Base-by-base conservation (phyloP, 2,113 vertebrate species). In the Taurulus bubalis region DNA sequence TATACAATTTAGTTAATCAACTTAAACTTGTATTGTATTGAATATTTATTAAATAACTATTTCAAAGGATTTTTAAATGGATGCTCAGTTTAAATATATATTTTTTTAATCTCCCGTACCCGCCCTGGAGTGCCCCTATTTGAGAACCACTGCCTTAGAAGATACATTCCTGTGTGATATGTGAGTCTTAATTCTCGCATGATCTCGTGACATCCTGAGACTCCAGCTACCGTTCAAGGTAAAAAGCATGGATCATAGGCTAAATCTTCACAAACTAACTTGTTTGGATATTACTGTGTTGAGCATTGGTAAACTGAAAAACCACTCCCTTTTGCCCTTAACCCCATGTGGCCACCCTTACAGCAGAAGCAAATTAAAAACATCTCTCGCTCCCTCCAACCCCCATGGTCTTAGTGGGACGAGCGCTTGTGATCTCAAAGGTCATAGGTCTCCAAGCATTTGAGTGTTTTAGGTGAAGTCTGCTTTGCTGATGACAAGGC, bases 381-480 rank as follows among this genome's bases (percentile, higher is more conserved):
- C 26, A n/a, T 62, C 28, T 36, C n/a, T 71, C 36, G 14, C 55
- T 80, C 67, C 22, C 18, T 36, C 47, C 9, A 18, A 11, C n/a
- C 11, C 45, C 30, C 32, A 34, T 47, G 22, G 8, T 53, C 28
- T 66, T 14, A 18, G 15, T 64, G 40, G 64, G 64, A 70, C 65
- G 56, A 72, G 45, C 63, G 10, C 55, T 47, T n/a, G 14, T 64
- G 64, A 58, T 64, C 15, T 53, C 58, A 64, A 71, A 83, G 71
- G 71, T 79, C 65, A 75, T 3, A 26, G 22, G 59, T 45, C 65
- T 34, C 30, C n/a, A 12, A 32, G 34, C 22, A 26, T 34, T 63
- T 12, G 15, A 67, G 14, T 0, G 0, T 20, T 82, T 66, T 3
- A 28, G 32, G 2, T n/a, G 26, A 34, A 71, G 16, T 24, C 64